These are phyloP conservation scores for Stegophylla sp. DNA, from an alignment of 2,888 invertebrate species.

Conservation along the genomic window DNA sequence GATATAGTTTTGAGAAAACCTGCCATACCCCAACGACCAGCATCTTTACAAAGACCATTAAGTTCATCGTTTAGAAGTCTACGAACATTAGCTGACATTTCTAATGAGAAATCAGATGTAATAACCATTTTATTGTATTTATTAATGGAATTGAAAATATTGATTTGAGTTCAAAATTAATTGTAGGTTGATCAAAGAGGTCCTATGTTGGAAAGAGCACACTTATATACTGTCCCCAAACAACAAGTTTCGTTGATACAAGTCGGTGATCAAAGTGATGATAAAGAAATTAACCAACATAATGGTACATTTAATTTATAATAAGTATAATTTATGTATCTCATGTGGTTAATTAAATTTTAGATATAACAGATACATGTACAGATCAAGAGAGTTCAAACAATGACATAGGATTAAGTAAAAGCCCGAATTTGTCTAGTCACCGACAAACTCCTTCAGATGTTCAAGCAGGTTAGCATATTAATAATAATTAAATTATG, in stretches of 20 bases:
- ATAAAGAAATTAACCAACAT: slow-evolving; percentile 44
- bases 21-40: slow-evolving; percentile 81
- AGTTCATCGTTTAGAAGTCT: slow-evolving; percentile 67
- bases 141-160: neutral
- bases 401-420: slow-evolving; percentile 26
- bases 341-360: neutral
- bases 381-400: slow-evolving; percentile 41
- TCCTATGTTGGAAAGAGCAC: slow-evolving; percentile 73
- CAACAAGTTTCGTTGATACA: slow-evolving; percentile 70
- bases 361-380: slow-evolving; percentile 14
- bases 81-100: slow-evolving; percentile 62
- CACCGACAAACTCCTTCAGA: slow-evolving; percentile 33
- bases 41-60: slow-evolving; percentile 70
- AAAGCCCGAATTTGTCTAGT: slow-evolving; percentile 50
- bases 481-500: neutral
- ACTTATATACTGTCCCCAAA: slow-evolving; percentile 75
- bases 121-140: neutral
- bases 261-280: slow-evolving; percentile 38
- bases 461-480: slow-evolving; percentile 23
- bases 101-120: slow-evolving; percentile 63
- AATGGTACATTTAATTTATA: slow-evolving; percentile 17
- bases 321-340: slow-evolving; percentile 22
- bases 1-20: slow-evolving; percentile 70
- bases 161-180: slow-evolving; percentile 25
- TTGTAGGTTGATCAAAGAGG: slow-evolving; percentile 61